phyloP scores from a whole-genome alignment of 2,797 vertebrate genomes.

The Triplophysa yarkandensis region DNA sequence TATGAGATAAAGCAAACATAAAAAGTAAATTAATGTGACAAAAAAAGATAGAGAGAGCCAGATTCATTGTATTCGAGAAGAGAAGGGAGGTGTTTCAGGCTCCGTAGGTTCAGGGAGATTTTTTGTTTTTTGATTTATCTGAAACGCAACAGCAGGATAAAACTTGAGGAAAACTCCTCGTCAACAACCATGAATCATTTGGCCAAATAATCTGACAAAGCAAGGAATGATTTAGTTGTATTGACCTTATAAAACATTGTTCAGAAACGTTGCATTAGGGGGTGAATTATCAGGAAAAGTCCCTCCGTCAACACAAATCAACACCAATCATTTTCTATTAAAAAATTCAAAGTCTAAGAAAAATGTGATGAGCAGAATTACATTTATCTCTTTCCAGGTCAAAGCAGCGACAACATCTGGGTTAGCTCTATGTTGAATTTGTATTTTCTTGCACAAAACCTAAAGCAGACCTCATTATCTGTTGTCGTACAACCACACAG shows the following conservation, averaged over 20 bases:
- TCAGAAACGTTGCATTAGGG: not conserved
- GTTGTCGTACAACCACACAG: not conserved
- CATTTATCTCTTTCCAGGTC: constrained; percentile 51
- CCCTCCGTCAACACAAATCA: not conserved
- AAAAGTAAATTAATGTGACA: not conserved
- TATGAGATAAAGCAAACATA: not conserved
- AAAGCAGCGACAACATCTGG: constrained; percentile 65
- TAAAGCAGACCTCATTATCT: constrained; percentile 15
- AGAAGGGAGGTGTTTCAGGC: not conserved
- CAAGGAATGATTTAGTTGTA: not conserved
- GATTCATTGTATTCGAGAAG: constrained; percentile 42
- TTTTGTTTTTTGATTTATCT: not conserved
- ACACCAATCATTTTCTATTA: not conserved
- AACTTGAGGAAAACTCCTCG: not conserved
- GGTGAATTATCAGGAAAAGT: not conserved
- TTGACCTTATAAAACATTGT: not conserved
- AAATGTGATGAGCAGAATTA: not conserved
- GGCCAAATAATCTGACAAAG: not conserved
- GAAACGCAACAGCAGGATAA: not conserved
- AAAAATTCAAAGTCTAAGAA: not conserved
- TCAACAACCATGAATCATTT: not conserved
- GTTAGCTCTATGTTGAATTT: constrained; percentile 42
- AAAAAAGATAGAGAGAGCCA: constrained; percentile 17
- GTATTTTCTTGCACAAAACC: constrained; percentile 25
- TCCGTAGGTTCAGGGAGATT: not conserved